Conservation (phyloP, 2,888 invertebrate species). For the Margaritifera margaritifera region DNA sequence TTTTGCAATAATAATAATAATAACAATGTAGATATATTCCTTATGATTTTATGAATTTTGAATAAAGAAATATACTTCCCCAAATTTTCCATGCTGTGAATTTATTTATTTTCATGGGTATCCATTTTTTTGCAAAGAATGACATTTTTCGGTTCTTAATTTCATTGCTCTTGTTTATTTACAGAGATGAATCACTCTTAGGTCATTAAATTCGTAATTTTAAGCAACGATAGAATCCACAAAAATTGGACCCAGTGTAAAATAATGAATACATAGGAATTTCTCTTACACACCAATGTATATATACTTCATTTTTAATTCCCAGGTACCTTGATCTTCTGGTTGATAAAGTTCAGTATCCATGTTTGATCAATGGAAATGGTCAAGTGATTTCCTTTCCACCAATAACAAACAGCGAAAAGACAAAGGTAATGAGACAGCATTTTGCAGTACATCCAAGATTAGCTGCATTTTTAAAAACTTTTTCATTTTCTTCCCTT, state of each 20-base stretch:
- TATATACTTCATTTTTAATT: constrained; percentile 13
- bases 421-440: constrained; percentile 79
- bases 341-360: constrained; percentile 83
- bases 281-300: background rate
- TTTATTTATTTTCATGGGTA: no score
- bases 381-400: constrained; percentile 85
- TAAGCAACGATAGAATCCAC: background rate
- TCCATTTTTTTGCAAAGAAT: no score
- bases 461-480: background rate
- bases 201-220: no score
- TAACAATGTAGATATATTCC: no score
- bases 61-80: no score
- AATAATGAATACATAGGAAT: background rate
- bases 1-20: no score
- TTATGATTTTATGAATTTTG: no score
- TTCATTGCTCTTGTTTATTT: no score
- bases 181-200: no score
- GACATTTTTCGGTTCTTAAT: no score
- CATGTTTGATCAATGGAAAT: constrained; percentile 81
- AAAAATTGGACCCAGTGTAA: background rate
- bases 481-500: background rate
- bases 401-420: constrained; percentile 88
- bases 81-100: no score
- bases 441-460: background rate
- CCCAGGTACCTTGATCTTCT: constrained; percentile 82